Conservation (phyloP, 2,888 invertebrate species). For the Chirona hameri region DNA sequence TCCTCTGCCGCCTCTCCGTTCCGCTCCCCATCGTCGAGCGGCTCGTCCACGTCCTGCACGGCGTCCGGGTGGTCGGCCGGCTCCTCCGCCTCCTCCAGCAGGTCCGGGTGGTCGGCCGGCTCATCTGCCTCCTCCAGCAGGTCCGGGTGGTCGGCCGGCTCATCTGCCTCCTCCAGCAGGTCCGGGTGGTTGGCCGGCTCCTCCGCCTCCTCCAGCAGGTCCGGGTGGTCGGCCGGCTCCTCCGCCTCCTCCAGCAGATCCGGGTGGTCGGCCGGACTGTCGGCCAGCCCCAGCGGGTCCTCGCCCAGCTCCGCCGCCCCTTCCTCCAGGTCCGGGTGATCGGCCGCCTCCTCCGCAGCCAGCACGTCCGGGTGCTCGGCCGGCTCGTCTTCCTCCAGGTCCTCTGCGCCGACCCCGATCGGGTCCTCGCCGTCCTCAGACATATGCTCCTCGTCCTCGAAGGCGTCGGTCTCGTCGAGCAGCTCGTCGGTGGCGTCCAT, state of each 20-base stretch:
- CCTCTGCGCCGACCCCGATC: neutral
- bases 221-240: neutral
- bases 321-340: neutral
- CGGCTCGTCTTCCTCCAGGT: neutral
- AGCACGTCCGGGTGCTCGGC: neutral
- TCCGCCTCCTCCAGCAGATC: neutral
- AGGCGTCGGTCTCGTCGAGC: neutral
- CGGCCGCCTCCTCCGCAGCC: neutral
- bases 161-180: neutral
- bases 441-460: neutral
- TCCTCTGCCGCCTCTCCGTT: too few relatives aligned
- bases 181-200: neutral
- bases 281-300: neutral
- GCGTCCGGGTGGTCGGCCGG: neutral
- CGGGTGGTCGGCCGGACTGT: neutral
- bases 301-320: neutral
- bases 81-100: constrained; percentile 3
- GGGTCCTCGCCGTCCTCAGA: neutral
- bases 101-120: neutral
- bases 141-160: neutral
- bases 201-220: neutral
- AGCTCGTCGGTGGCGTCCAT: neutral
- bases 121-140: neutral
- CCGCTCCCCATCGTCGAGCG: neutral
- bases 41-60: neutral